Base-by-base conservation (phyloP, 2,797 vertebrate species). In the Petrocephalus schoutedeni region DNA sequence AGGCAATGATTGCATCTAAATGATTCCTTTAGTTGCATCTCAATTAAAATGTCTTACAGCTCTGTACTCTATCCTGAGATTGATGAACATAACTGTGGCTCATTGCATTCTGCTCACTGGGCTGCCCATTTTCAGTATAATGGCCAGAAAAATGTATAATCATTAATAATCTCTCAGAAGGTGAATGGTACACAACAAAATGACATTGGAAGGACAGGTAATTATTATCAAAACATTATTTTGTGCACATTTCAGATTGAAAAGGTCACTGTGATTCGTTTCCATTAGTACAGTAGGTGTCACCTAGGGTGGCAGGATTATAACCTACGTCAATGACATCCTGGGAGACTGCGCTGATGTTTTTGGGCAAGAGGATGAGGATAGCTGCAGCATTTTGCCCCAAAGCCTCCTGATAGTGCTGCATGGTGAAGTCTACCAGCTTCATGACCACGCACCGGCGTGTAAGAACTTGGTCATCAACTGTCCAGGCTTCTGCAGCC, bases 401-500 rank as follows among this genome's bases (percentile, higher is more conserved):
- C 90, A 94, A 94, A 74, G 94, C 94, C 87, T 95, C 90, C 0
- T 89, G 80, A 91, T 93, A 95, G 82, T 90, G 93, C 14, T 94
- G 92, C 32, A 92, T 87, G 0, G 94, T 95, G 88, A 96, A 96
- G 92, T 97, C 96, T 1, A 53, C 28, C 64, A 96, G 92, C 90
- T 93, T 96, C 95, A 96, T 95, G 91, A 97, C 89, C 87, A 96
- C 93, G 88, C 96, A 96, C 71, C 94, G 95, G 1, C 96, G 93
- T 21, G 93, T 95, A 90, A 97, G 92, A 4, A 89, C 91, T 0
- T 91, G 92, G 61, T 96, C 95, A 0, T 95, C 94, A 0, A 93
- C 92, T 0, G 96, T 94, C 2, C 95, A 92, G 0, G 94, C 96
- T 90, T 97, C 96, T 0, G 96, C 96, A 51, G 95, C 94, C 64